Evolutionary conservation across 2,113 vertebrate species (phyloP).

Genomic region (Platysternon megacephalum): DNA sequence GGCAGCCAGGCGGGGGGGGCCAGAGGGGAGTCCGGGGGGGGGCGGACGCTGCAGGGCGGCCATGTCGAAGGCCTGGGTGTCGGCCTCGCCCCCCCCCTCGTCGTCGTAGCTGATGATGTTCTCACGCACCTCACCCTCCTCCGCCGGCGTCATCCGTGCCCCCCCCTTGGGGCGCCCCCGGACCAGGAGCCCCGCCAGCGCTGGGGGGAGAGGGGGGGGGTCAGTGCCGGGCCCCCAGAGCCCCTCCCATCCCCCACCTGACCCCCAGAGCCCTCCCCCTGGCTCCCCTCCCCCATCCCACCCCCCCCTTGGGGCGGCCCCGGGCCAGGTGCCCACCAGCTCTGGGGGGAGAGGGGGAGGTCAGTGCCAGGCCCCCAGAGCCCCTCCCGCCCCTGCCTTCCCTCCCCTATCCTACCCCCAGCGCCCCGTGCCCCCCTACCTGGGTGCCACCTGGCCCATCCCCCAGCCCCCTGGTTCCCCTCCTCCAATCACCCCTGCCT

Average conservation of each 20-base stretch:
- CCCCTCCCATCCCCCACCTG: not conserved
- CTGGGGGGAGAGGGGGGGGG: constrained; percentile 21
- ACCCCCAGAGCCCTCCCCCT: not conserved
- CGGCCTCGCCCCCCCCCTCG: constrained; percentile 92
- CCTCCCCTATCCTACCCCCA: no score
- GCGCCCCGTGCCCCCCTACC: no score
- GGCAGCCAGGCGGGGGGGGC: constrained; percentile 82
- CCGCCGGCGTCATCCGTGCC: constrained; percentile 87
- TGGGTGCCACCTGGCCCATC: no score
- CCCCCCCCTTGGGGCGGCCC: constrained; percentile 88
- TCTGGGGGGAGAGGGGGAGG: not conserved
- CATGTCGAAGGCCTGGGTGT: constrained; percentile 94
- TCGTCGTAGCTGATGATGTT: constrained; percentile 95
- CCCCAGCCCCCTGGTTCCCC: no score
- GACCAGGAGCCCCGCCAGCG: constrained; percentile 81
- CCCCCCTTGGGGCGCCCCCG: constrained; percentile 88
- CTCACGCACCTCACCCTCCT: constrained; percentile 91
- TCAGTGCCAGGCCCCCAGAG: not conserved
- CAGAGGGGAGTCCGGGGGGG: constrained; percentile 71
- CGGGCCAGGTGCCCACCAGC: constrained; percentile 81
- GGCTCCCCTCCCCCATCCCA: not conserved
- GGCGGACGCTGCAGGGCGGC: constrained; percentile 75
- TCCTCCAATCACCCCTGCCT: no score
- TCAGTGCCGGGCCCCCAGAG: not conserved
- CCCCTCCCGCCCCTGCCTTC: not conserved